Evolutionary conservation across 2,888 invertebrate species (phyloP).

Genomic region (Cremastinae sp.): DNA sequence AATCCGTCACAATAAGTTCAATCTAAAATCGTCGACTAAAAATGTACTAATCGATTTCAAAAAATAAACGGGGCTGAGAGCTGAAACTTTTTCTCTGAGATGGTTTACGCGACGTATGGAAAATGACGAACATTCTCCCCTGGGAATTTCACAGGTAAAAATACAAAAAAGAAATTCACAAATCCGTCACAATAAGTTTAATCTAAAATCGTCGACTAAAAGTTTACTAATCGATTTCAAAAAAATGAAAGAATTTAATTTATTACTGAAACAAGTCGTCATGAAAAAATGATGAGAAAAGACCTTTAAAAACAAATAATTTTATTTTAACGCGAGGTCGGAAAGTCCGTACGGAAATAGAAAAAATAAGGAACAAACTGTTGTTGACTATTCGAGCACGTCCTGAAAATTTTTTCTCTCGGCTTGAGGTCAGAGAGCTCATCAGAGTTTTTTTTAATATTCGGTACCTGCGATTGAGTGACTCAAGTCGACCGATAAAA

Average conservation of each 20-base stretch:
- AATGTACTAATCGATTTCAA: no score
- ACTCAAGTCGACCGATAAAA: constrained; percentile 16
- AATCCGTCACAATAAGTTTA: constrained; percentile 83
- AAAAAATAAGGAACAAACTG: constrained; percentile 79
- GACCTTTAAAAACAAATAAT: no score
- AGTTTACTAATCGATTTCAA: no score
- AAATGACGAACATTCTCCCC: constrained; percentile 82
- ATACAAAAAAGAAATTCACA: constrained; percentile 82
- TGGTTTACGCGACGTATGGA: constrained; percentile 85
- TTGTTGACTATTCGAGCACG: constrained; percentile 7
- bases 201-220: no score
- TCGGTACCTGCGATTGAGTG: constrained; percentile 17
- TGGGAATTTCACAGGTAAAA: constrained; percentile 88
- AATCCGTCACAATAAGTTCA: constrained; percentile 83
- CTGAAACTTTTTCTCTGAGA: no score
- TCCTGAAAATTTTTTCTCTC: constrained; percentile 2
- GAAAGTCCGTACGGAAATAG: constrained; percentile 83
- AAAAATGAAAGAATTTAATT: no score
- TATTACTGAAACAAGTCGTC: no score
- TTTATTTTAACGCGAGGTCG: constrained; percentile 83
- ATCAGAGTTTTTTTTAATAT: constrained; percentile 31
- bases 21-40: no score
- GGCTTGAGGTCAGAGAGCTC: constrained; percentile 21
- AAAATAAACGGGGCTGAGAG: constrained; percentile 83
- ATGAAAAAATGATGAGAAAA: no score